These are phyloP conservation scores for Lomographa bimaculata DNA, from an alignment of 2,888 invertebrate genomes.

Conservation along the genomic window DNA sequence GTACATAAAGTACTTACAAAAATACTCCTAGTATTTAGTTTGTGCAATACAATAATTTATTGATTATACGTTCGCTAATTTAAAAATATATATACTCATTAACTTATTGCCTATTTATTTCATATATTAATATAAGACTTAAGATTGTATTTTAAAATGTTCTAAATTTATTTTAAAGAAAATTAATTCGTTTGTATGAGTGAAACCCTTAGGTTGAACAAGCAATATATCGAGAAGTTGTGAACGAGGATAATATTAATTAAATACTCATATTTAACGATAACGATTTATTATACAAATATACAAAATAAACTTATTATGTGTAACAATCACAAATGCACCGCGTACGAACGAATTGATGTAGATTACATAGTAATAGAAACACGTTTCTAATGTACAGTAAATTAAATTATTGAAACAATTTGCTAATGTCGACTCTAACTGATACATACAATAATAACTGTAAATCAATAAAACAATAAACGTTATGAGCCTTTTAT, in stretches of 20 bases:
- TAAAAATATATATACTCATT: neutral
- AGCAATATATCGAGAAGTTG: constrained; percentile 54
- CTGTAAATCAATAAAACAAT: constrained; percentile 23
- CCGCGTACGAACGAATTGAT: constrained; percentile 51
- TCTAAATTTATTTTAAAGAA: constrained; percentile 8
- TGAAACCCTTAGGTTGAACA: constrained; percentile 9
- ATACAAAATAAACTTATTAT: constrained; percentile 37
- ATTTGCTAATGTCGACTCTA: constrained; percentile 12
- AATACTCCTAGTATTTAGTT: constrained; percentile 7
- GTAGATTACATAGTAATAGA: constrained; percentile 39
- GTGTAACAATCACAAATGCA: constrained; percentile 45
- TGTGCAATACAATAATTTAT: constrained; percentile 15
- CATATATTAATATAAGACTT: constrained; percentile 2
- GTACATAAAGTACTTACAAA: neutral
- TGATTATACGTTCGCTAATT: constrained; percentile 2
- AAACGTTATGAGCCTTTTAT: constrained; percentile 14
- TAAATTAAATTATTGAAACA: constrained; percentile 2
- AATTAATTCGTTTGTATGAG: constrained; percentile 9
- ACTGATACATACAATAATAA: constrained; percentile 22
- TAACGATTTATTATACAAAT: constrained; percentile 52
- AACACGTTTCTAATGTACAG: constrained; percentile 3
- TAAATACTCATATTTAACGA: constrained; percentile 53
- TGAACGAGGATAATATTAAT: constrained; percentile 41
- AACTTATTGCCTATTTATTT: neutral
- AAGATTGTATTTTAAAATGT: constrained; percentile 4